Evolutionary conservation across 2,888 invertebrate species (phyloP).

Genomic region (Harpagoxenus sublaevis): DNA sequence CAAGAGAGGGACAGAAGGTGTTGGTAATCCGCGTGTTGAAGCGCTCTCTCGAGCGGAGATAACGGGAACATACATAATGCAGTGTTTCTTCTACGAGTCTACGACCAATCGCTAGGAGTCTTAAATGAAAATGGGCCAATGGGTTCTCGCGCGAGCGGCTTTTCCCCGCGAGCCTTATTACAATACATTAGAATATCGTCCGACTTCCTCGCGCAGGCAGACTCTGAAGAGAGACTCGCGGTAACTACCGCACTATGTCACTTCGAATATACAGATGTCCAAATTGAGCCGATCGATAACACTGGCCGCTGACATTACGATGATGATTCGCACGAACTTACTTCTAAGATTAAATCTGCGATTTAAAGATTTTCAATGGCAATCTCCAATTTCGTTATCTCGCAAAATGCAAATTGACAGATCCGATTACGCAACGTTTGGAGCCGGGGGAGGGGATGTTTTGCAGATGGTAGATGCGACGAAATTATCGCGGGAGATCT

Average conservation of each 20-base stretch:
- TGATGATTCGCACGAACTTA: not conserved
- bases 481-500: not conserved
- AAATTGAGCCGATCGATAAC: conserved; percentile 30
- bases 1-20: conserved; percentile 61
- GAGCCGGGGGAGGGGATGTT: not conserved
- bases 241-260: conserved; percentile 46
- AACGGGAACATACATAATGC: conserved; percentile 82
- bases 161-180: conserved; percentile 74
- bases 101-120: conserved; percentile 76
- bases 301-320: not conserved
- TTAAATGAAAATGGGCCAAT: conserved; percentile 79
- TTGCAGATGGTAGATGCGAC: not conserved
- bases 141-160: conserved; percentile 71
- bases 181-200: conserved; percentile 80
- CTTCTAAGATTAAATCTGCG: conserved; percentile 8
- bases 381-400: not conserved
- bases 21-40: conserved; percentile 79
- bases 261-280: conserved; percentile 40
- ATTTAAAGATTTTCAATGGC: not conserved
- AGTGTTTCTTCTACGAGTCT: conserved; percentile 78
- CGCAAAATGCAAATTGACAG: not conserved
- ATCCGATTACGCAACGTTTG: not conserved
- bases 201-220: conserved; percentile 44
- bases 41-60: conserved; percentile 76
- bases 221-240: conserved; percentile 22